These are phyloP conservation scores for Gonioctena quinquepunctata DNA, from an alignment of 1,140 invertebrate species.

Conservation along the genomic window DNA sequence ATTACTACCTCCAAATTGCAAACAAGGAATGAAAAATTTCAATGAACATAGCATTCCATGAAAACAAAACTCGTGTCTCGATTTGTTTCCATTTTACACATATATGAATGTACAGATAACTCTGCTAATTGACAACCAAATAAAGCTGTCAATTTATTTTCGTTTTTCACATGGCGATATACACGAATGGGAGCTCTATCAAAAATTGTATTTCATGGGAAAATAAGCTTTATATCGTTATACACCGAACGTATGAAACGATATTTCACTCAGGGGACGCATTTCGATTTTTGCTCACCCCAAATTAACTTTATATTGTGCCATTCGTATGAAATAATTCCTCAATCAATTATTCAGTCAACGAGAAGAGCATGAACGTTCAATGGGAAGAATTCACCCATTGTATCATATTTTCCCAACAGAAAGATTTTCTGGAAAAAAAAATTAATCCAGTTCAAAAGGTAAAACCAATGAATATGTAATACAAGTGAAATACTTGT, in stretches of 20 bases:
- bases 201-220: neutral
- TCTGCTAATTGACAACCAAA: slow-evolving; percentile 2
- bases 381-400: too few relatives aligned
- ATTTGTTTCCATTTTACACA: neutral
- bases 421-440: too few relatives aligned
- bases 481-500: too few relatives aligned
- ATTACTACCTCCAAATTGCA: too few relatives aligned
- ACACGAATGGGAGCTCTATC: neutral
- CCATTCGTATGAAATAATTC: neutral
- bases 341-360: neutral
- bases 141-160: neutral
- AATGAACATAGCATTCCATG: too few relatives aligned
- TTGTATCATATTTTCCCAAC: too few relatives aligned
- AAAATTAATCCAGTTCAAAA: too few relatives aligned
- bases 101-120: neutral
- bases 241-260: neutral
- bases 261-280: neutral
- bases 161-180: neutral
- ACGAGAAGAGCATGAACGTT: too few relatives aligned
- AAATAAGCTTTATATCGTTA: neutral
- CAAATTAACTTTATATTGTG: neutral
- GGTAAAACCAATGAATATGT: too few relatives aligned
- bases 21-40: neutral
- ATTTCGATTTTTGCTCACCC: neutral
- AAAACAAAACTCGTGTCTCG: neutral